Percentiles rank a stretch among this genome's conserved stretches.
These are phyloP conservation scores for Myanophis thanlyinensis DNA, from an alignment of 2,113 vertebrate genomes.

Conservation along the genomic window DNA sequence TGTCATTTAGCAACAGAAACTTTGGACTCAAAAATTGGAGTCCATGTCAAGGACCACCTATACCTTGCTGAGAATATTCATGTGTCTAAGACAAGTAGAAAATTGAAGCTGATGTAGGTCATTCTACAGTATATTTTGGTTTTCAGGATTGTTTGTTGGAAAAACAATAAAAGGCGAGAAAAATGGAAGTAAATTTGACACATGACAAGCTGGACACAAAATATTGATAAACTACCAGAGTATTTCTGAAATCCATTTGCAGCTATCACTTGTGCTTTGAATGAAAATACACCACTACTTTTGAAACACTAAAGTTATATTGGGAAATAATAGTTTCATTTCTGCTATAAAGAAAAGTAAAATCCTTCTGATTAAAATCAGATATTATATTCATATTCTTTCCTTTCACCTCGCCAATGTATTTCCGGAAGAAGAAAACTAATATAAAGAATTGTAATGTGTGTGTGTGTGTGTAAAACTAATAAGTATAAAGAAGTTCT, in stretches of 20 bases:
- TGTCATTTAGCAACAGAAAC: no score
- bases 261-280: neutral
- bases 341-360: neutral
- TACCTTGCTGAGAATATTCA: neutral
- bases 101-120: neutral
- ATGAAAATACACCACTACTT: neutral
- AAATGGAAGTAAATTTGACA: neutral
- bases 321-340: neutral
- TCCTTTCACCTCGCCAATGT: neutral
- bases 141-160: neutral
- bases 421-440: neutral
- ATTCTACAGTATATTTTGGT: neutral
- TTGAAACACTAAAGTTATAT: neutral
- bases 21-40: no score
- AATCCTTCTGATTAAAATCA: constrained; percentile 21
- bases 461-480: neutral
- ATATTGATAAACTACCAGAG: neutral
- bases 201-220: neutral
- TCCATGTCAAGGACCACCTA: no score
- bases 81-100: neutral
- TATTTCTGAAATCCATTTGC: neutral
- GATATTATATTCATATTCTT: neutral
- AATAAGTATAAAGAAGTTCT: neutral
- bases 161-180: neutral
- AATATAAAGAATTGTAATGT: neutral